Evolutionary conservation across 2,113 vertebrate genomes (phyloP).

Genomic region (Lethenteron camtschaticum): DNA sequence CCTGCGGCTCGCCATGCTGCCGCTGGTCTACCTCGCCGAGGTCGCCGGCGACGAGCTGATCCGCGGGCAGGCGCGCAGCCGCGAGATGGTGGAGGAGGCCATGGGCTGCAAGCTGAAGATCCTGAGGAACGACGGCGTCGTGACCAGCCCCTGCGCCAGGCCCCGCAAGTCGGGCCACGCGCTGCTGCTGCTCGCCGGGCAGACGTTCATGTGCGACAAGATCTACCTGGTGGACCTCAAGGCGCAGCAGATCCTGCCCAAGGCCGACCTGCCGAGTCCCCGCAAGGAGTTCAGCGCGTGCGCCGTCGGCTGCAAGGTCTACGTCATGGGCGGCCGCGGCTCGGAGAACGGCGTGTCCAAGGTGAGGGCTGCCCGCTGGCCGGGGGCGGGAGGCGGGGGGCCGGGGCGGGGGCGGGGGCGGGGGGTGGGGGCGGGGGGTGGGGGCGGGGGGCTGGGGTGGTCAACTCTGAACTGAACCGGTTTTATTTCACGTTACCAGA

Average conservation of each 20-base stretch:
- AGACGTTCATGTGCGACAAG: slow-evolving; percentile 93
- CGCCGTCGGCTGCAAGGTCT: slow-evolving; percentile 74
- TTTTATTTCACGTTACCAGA: no score
- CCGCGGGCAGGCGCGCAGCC: slow-evolving; percentile 42
- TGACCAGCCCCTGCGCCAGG: slow-evolving; percentile 57
- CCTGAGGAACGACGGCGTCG: slow-evolving; percentile 55
- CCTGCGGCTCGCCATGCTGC: slow-evolving; percentile 57
- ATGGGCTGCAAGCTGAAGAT: slow-evolving; percentile 59
- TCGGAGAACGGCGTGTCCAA: slow-evolving; percentile 79
- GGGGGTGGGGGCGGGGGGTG: no score
- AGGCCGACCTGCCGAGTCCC: slow-evolving; percentile 65
- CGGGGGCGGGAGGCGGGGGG: no score
- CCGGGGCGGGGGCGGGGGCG: no score
- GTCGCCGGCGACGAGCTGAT: slow-evolving; percentile 54
- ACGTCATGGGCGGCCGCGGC: slow-evolving; percentile 63
- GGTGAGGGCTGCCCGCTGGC: not conserved
- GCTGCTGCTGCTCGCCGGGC: slow-evolving; percentile 63
- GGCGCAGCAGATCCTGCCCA: slow-evolving; percentile 77
- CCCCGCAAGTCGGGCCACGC: slow-evolving; percentile 74
- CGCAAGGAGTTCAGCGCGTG: slow-evolving; percentile 85
- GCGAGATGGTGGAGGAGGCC: slow-evolving; percentile 53
- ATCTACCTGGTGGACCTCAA: slow-evolving; percentile 84
- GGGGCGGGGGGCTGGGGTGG: no score
- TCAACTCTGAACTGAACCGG: no score
- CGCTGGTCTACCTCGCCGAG: slow-evolving; percentile 50